Evolutionary conservation across 2,888 invertebrate genomes (phyloP), one percentile per base, ranked within the genome.

Genomic region (Arenicola marina): DNA sequence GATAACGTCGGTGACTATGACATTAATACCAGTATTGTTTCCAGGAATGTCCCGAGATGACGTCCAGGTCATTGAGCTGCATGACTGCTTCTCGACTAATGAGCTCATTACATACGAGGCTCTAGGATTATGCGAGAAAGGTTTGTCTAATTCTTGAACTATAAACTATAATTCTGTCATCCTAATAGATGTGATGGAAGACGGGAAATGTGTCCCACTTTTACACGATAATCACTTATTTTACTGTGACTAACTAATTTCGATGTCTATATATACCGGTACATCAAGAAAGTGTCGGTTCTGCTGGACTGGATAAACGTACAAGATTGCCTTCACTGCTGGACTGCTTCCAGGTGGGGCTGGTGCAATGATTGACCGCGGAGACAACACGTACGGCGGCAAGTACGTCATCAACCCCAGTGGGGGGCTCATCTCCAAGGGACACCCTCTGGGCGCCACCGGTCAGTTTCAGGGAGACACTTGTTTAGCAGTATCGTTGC

Each of bases 341-440:
- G n/a, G n/a, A n/a, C n/a, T n/a, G n/a, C n/a, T n/a, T n/a, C n/a
- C 77, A 70, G 86, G 86, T 76, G 89, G 93, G 84, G 98, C 93
- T 0, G 95, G 92, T 15, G 91, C 92, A 76, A 87, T 99, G 68
- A 89, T 99, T 68, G 98, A 99, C 82, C 87, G 90, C 3, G 95
- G 94, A 0, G 92, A 97, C 80, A 99, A 98, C 82, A 99, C 99
- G 0, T 99, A 99, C 76, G 92, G 98, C 33, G 99, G 99, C 28
- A 91, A 92, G 82, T 95, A 91, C 81, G 98, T 99, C 2, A 88
- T 99, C n/a, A 99, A 99, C 85, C 99, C 99, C 0, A 96, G 96
- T 78, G 99, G 97, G 56, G 99, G 99, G n/a, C 87, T 99, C 51
- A 98, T 98, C 69, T 96, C 97, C 0, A 99, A 99, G 84, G 97